phyloP scores from a whole-genome alignment of 2,888 invertebrate genomes.

The Volucella inanis region DNA sequence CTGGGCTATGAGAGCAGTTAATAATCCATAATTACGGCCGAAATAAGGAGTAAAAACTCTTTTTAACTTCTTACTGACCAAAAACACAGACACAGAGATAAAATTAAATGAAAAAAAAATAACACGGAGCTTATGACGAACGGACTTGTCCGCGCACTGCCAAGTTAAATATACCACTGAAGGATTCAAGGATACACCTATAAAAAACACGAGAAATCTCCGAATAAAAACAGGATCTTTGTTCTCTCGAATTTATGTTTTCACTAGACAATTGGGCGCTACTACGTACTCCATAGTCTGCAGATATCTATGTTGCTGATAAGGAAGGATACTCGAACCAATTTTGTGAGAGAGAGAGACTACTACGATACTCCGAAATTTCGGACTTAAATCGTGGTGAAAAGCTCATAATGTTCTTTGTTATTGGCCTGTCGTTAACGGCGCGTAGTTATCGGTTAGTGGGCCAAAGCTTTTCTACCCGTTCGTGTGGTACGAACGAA shows the following conservation, averaged over 20 bases:
- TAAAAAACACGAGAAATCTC: constrained; percentile 51
- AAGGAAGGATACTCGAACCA: constrained; percentile 24
- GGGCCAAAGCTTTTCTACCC: constrained; percentile 12
- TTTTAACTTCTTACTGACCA: constrained; percentile 3
- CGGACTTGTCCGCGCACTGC: constrained; percentile 31
- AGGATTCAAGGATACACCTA: constrained; percentile 64
- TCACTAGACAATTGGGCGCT: constrained; percentile 67
- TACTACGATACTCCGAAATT: constrained; percentile 44
- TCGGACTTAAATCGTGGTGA: constrained; percentile 46
- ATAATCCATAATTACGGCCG: constrained; percentile 28
- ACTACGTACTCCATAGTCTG: constrained; percentile 29
- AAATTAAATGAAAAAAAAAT: constrained; percentile 8
- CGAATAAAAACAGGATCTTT: constrained; percentile 56
- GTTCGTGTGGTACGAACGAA: background rate
- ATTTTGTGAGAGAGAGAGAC: constrained; percentile 11
- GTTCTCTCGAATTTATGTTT: constrained; percentile 51
- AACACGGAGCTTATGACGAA: constrained; percentile 31
- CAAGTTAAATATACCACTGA: constrained; percentile 66
- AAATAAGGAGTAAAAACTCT: constrained; percentile 18
- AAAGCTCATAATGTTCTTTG: constrained; percentile 34
- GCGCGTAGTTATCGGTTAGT: background rate
- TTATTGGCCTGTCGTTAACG: constrained; percentile 3
- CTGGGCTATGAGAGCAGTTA: constrained; percentile 38
- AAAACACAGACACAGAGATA: background rate
- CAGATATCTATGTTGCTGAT: constrained; percentile 32